Evolutionary conservation across 1,140 invertebrate genomes (phyloP).

Genomic region (Monomorium pharaonis): DNA sequence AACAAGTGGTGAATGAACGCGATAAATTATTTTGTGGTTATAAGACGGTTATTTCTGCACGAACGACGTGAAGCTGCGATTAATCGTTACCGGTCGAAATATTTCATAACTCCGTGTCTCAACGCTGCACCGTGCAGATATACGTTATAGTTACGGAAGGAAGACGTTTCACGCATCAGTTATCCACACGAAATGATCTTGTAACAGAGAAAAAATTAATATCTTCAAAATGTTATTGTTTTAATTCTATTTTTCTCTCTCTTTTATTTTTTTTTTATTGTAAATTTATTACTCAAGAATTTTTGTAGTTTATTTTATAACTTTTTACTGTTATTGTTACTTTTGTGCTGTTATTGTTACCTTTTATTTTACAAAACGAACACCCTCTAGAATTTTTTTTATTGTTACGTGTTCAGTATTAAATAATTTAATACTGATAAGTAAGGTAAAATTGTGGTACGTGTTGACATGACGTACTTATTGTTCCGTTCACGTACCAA

Average conservation of each 20-base stretch:
- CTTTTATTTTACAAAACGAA: neutral
- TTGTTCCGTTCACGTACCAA: slow-evolving; percentile 70
- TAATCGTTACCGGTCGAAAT: slow-evolving; percentile 71
- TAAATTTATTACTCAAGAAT: neutral
- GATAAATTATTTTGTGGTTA: slow-evolving; percentile 71
- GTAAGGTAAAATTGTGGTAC: slow-evolving; percentile 62
- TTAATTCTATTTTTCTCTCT: neutral
- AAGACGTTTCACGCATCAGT: slow-evolving; percentile 71
- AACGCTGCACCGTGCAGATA: slow-evolving; percentile 17
- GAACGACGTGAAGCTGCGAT: slow-evolving; percentile 67
- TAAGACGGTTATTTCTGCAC: slow-evolving; percentile 69
- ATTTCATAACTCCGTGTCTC: slow-evolving; percentile 69
- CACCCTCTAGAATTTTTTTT: neutral
- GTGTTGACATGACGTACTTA: slow-evolving; percentile 72
- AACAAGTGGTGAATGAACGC: slow-evolving; percentile 27
- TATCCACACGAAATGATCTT: slow-evolving; percentile 55
- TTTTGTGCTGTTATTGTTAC: neutral
- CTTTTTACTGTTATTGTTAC: neutral
- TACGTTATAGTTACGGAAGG: slow-evolving; percentile 29
- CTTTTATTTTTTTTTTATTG: neutral
- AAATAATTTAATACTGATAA: slow-evolving; percentile 58
- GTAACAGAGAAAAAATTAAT: slow-evolving; percentile 19
- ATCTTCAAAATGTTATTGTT: neutral
- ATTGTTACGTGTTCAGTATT: neutral
- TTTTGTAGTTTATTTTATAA: neutral